Evolutionary conservation across 2,113 vertebrate species (phyloP), one percentile per base, ranked within the genome.

Genomic region (Oplegnathus fasciatus): DNA sequence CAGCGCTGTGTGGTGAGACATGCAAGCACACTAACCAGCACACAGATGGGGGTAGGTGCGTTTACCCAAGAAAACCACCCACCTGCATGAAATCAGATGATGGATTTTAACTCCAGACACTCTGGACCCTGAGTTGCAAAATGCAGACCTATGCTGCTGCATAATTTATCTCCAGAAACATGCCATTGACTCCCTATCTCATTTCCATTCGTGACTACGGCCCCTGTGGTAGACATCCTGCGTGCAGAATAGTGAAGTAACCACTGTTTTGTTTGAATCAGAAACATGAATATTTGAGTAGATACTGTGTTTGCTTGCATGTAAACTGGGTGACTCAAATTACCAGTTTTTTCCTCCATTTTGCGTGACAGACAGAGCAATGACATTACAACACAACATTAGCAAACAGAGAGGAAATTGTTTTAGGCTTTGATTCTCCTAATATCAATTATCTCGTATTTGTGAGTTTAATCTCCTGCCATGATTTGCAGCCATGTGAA

Each of bases 31-130:
- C 48, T 60, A 87, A 83, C 60, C 20, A 72, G 80, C 76, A 78
- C 72, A 81, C 84, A 92, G 80, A 93, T 84, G 87, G 84, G 46
- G 58, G 61, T n/a, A 71, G 79, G 84, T 83, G 85, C 68, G 34
- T 83, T 89, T 78, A 87, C 82, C 81, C 75, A 86, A 85, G 28
- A 78, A 86, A 89, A 60, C 60, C 86, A 60, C 86, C 82, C 78
- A 90, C 88, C 80, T 85, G 81, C 37, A 82, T 44, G 62, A 86
- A 90, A 78, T 88, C 85, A 84, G 58, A 84, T 83, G 79, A 86
- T 40, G 18, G 40, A 79, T 64, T 88, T 83, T 64, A 82, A 86
- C 74, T 73, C 44, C 83, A 89, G 88, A 90, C 89, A 83, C 80
- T 77, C 82, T 58, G 34, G 78, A 81, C 50, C 61, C 58, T 62